Conservation (phyloP, 2,888 invertebrate species). For the Nymphalis c-album region DNA sequence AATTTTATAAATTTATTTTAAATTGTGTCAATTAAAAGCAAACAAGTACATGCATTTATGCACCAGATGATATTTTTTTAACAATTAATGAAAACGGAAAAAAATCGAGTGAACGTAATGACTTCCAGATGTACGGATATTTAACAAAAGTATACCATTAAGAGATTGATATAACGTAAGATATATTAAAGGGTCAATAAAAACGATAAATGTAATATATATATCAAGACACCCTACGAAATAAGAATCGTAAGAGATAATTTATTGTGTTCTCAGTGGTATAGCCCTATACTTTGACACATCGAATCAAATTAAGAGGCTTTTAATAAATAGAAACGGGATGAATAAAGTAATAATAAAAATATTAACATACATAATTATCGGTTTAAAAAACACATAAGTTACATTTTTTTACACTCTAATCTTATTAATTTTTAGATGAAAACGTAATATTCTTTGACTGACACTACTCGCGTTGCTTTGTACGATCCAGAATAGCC, state of each 20-base stretch:
- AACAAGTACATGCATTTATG: not conserved
- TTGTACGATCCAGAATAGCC: constrained; percentile 64
- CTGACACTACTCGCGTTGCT: constrained; percentile 77
- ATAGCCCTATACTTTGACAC: constrained; percentile 69
- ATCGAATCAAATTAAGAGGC: constrained; percentile 53
- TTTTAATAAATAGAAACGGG: constrained; percentile 13
- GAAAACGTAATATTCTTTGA: constrained; percentile 67
- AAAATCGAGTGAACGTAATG: constrained; percentile 39
- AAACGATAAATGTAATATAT: constrained; percentile 42
- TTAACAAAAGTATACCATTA: constrained; percentile 20
- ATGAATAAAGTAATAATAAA: constrained; percentile 27
- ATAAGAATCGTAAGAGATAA: constrained; percentile 55
- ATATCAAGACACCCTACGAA: constrained; percentile 48
- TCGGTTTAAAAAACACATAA: constrained; percentile 39
- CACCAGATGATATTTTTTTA: constrained; percentile 22
- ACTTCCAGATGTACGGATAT: constrained; percentile 65
- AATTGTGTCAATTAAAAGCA: not conserved
- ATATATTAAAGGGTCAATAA: constrained; percentile 34
- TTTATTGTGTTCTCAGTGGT: constrained; percentile 60
- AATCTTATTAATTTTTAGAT: constrained; percentile 53
- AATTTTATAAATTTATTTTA: not conserved
- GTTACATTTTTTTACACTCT: constrained; percentile 57
- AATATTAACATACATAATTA: constrained; percentile 47
- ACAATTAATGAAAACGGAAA: constrained; percentile 55
- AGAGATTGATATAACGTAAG: constrained; percentile 35